phyloP scores from a whole-genome alignment of 2,797 vertebrate species.

The Manis pentadactyla region DNA sequence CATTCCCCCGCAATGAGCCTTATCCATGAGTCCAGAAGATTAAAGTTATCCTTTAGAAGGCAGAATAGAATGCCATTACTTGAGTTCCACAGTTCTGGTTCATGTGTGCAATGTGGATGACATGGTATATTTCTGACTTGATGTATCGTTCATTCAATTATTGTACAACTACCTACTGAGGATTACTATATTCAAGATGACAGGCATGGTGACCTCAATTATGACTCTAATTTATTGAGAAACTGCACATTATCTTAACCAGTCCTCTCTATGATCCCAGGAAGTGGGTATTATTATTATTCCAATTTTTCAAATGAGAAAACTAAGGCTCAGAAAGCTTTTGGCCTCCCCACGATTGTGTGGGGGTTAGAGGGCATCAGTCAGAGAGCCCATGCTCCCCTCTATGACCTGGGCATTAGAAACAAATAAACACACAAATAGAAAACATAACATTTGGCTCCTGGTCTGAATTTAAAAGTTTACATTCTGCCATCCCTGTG shows the following conservation, averaged over 20 bases:
- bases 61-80: neutral
- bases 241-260: neutral
- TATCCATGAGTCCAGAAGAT: neutral
- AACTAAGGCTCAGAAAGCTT: conserved; percentile 7
- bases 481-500: neutral
- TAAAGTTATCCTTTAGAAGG: neutral
- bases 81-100: neutral
- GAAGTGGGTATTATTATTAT: neutral
- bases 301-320: neutral
- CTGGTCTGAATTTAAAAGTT: neutral
- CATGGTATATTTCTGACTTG: neutral
- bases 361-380: neutral
- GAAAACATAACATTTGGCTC: neutral
- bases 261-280: neutral
- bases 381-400: neutral
- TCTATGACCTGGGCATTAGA: neutral
- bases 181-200: neutral
- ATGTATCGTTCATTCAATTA: neutral
- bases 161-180: neutral
- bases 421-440: neutral
- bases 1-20: neutral
- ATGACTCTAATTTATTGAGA: neutral
- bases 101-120: neutral
- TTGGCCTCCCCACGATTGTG: neutral
- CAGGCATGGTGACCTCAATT: neutral